Evolutionary conservation across 2,797 vertebrate genomes (phyloP), one percentile per base, ranked within the genome.

Genomic region (Pseudochirops corinnae): DNA sequence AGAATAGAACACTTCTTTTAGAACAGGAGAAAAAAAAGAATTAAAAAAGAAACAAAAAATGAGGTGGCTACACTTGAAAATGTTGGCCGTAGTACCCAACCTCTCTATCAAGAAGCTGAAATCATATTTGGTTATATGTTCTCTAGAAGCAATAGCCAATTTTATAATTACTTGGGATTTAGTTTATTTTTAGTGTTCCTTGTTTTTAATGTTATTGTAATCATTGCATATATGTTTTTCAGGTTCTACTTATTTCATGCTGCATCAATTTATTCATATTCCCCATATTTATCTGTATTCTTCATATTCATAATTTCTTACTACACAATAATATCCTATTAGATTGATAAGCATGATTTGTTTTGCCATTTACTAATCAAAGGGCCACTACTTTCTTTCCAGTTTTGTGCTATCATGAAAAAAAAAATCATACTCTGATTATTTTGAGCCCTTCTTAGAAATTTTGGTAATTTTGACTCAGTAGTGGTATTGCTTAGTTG

Each of bases 381-480:
- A 0, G 2, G 18, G n/a, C n/a, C 4, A 5, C 33, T 5, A 29
- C 16, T 21, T 33, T 39, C 0, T 39, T 21, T 21, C n/a, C n/a
- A 82, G 18, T 82, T 39, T 82, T 82, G 67, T 82, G n/a, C n/a
- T 82, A 39, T 39, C n/a, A 82, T 1, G 2, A 55, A 55, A 4
- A 62, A 62, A 39, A 74, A 82, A 39, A 24, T 39, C n/a, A 16
- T 24, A 39, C 18, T 82, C 24, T 82, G 6, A 82, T 24, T 82
- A 24, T 39, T 74, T 74, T 39, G 16, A 18, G 21, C 16, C 67
- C 4, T 2, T 74, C 67, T 82, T 82, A 39, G n/a, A 82, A 18
- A 82, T 39, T 74, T 74, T 74, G n/a, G 18, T 74, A 39, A 5
- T 74, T 39, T 21, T 82, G 7, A 82, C 6, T 18, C n/a, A 46